Evolutionary conservation across 1,140 invertebrate genomes (phyloP), one percentile per base, ranked within the genome.

Genomic region (Meloidogyne floridensis): DNA sequence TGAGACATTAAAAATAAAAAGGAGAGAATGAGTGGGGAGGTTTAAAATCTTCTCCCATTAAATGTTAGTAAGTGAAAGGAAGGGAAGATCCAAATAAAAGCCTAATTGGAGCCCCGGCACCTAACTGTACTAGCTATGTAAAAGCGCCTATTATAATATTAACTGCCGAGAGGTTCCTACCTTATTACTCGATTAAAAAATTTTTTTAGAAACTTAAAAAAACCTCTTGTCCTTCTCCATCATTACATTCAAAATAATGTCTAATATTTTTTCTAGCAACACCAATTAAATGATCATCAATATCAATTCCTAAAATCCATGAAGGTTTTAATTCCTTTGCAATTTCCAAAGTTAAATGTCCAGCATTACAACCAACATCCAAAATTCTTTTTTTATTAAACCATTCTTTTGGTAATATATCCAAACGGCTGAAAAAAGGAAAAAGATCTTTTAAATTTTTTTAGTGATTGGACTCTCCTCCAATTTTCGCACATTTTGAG

Each of bases 281-380:
- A 87, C 93, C 92, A 84, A 98, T 95, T 76, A 98, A 92, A 80
- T 94, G 93, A 51, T 93, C 91, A 92, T 99, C 97, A 87, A 99
- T 98, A 90, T 99, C 97, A 72, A 99, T 94, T 56, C 97, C 97
- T 56, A 95, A 93, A 80, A 98, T 94, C 85, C 93, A 94, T 80
- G 93, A 93, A 3, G 96, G 95, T 51, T 93, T 92, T 88, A 95
- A 94, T 87, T 96, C 94, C 82, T 94, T 92, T 0, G 95, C 97
- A 73, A 98, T 92, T 0, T 90, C 88, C 10, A 93, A 87, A 3
- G 96, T 97, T 73, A 98, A 93, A 89, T 97, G 94, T 2, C 97
- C 97, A 84, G 96, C 94, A 92, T 99, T 99, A 91, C 97, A 99
- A 10, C 97, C 97, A 89, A 99, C 95, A 89, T 99, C 97, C 70